These are phyloP conservation scores for Phalacrocorax aristotelis DNA, from an alignment of 2,113 vertebrate species.

Conservation along the genomic window DNA sequence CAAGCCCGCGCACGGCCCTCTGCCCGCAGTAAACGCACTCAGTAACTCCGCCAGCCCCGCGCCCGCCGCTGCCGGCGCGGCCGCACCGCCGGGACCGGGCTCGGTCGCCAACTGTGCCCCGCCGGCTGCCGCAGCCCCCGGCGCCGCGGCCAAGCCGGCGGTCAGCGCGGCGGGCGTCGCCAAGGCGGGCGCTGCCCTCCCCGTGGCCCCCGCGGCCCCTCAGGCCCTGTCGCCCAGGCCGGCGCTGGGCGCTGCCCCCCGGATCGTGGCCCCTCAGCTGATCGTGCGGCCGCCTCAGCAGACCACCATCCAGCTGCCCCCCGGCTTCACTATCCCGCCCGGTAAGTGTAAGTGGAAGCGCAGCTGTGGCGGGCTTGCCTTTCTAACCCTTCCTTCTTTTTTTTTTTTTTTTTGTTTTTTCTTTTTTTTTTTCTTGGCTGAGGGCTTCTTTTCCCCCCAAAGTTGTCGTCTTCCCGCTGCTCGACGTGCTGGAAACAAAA, in stretches of 20 bases:
- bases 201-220: conserved; percentile 46
- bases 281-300: conserved; percentile 86
- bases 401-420: no score
- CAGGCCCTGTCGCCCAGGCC: conserved; percentile 74
- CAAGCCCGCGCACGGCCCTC: no score
- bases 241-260: conserved; percentile 71
- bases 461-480: not conserved
- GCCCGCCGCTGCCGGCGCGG: no score
- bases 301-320: conserved; percentile 86
- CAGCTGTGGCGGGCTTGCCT: not conserved
- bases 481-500: not conserved
- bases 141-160: no score
- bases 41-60: no score
- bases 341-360: conserved; percentile 82
- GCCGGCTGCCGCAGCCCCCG: no score
- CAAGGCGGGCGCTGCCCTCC: not conserved
- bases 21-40: no score
- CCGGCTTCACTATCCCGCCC: conserved; percentile 86
- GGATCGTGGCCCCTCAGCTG: conserved; percentile 83
- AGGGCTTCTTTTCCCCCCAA: not conserved
- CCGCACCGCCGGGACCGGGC: no score
- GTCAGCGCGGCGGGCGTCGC: no score
- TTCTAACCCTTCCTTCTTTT: not conserved
- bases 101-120: no score
- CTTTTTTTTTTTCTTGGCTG: not conserved